Percentiles rank a stretch among this genome's conserved stretches.
phyloP scores from a whole-genome alignment of 2,113 vertebrate genomes.

The Sylvia atricapilla region DNA sequence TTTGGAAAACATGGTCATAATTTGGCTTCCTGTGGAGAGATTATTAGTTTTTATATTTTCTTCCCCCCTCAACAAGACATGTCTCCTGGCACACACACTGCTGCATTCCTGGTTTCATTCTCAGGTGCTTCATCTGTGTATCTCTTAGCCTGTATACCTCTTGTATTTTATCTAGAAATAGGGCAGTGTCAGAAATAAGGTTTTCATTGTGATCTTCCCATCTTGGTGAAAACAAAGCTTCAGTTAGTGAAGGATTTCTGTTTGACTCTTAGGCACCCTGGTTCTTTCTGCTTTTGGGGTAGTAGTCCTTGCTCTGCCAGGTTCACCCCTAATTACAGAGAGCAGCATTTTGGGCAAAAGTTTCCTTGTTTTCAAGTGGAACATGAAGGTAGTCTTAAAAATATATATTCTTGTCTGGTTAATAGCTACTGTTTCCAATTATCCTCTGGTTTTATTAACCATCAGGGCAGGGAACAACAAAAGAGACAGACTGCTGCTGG shows the following conservation, averaged over 20 bases:
- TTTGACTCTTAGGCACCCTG: background rate
- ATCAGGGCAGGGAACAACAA: background rate
- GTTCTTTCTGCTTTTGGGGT: background rate
- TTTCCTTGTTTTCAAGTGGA: background rate
- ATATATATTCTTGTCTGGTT: background rate
- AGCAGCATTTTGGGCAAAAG: background rate
- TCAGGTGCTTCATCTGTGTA: background rate
- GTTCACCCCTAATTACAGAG: background rate
- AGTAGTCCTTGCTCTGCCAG: background rate
- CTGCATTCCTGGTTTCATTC: background rate
- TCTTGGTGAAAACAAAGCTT: background rate
- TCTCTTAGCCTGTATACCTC: background rate
- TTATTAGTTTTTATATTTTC: constrained; percentile 39
- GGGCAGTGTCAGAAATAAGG: background rate
- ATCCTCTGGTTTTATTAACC: constrained; percentile 30
- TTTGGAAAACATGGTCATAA: constrained; percentile 21
- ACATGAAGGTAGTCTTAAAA: background rate
- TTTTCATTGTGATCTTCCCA: background rate
- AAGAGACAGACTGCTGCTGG: constrained; percentile 26
- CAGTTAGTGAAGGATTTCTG: background rate
- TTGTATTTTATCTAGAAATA: background rate
- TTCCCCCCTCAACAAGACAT: background rate
- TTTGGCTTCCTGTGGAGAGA: constrained; percentile 37
- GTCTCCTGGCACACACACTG: background rate
- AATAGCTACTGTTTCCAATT: constrained; percentile 50